Evolutionary conservation across 1,140 invertebrate genomes (phyloP).

Genomic region (Coelopa frigida): DNA sequence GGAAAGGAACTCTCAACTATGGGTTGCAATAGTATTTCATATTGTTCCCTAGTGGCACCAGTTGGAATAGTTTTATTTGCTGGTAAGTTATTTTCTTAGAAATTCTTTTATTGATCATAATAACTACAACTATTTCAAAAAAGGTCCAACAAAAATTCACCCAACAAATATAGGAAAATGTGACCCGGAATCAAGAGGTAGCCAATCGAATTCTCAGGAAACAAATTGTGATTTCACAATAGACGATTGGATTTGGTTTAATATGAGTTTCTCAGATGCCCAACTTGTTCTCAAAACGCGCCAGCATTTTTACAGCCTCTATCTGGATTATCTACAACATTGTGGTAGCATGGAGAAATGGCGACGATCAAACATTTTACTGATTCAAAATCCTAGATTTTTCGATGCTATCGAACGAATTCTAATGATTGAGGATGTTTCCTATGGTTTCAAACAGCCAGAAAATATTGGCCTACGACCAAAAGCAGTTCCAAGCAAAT

Average conservation of each 20-base stretch:
- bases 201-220: conserved; percentile 12
- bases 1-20: conserved; percentile 70
- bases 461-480: conserved; percentile 12
- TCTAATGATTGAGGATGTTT: conserved; percentile 22
- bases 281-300: conserved; percentile 63
- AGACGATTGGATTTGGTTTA: conserved; percentile 77
- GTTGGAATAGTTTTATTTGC: conserved; percentile 66
- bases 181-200: conserved; percentile 38
- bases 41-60: conserved; percentile 70
- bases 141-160: conserved; percentile 24
- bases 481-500: conserved; percentile 16
- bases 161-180: conserved; percentile 54
- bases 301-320: conserved; percentile 61
- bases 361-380: conserved; percentile 3
- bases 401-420: conserved; percentile 20
- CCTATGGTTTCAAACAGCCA: conserved; percentile 16
- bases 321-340: conserved; percentile 22
- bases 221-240: conserved; percentile 39
- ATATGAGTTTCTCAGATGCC: conserved; percentile 58
- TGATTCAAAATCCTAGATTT: conserved; percentile 6
- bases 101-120: conserved; percentile 39
- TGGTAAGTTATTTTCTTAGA: conserved; percentile 26
- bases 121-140: conserved; percentile 28
- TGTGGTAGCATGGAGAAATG: conserved; percentile 22
- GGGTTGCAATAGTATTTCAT: conserved; percentile 59